phyloP scores from a whole-genome alignment of 1,140 invertebrate genomes.

The Meteorus sp. region DNA sequence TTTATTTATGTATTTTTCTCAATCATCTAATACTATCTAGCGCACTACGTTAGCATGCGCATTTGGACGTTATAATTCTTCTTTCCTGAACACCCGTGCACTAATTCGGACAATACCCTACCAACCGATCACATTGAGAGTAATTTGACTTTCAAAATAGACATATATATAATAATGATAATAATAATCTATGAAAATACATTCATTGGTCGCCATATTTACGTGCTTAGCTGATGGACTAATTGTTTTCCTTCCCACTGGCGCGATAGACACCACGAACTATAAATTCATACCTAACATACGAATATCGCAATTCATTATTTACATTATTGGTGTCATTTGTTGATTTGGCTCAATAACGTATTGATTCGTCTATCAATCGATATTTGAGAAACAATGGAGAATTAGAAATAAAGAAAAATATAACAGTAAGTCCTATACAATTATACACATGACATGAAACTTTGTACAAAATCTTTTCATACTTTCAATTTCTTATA shows the following conservation, averaged over 20 bases:
- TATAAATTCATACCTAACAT: neutral
- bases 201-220: neutral
- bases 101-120: slow-evolving; percentile 15
- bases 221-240: neutral
- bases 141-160: slow-evolving; percentile 18
- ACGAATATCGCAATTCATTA: neutral
- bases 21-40: no score
- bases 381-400: no score
- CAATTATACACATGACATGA: slow-evolving; percentile 1
- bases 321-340: slow-evolving; percentile 3
- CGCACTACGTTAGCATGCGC: neutral
- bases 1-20: no score
- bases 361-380: no score
- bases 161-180: slow-evolving; percentile 13
- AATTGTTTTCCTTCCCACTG: neutral
- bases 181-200: slow-evolving; percentile 15
- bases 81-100: slow-evolving; percentile 12
- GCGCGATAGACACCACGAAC: neutral
- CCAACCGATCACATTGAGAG: slow-evolving; percentile 15
- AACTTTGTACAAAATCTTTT: neutral
- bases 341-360: neutral
- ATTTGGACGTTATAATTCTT: slow-evolving; percentile 19
- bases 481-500: slow-evolving; percentile 22
- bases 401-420: neutral
- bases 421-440: neutral